Evolutionary conservation across 2,797 vertebrate species (phyloP), one percentile per base, ranked within the genome.

Genomic region (Protosalanx chinensis): DNA sequence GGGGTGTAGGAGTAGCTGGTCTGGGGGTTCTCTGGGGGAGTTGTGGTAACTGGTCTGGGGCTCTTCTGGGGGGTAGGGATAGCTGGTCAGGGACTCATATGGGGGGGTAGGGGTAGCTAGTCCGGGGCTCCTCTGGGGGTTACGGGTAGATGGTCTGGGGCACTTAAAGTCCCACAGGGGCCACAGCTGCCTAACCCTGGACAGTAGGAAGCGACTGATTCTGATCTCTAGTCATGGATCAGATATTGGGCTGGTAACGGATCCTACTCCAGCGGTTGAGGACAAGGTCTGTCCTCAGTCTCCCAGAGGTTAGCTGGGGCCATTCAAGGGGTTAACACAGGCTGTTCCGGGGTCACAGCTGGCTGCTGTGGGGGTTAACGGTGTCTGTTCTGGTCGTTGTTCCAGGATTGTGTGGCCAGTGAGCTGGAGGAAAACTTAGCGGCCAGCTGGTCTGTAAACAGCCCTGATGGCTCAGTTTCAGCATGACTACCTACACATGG

Each of bases 361-460:
- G 37, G 78, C 83, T 84, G 74, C 71, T 79, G 79, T 68, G 76
- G 85, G 66, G 88, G 88, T 90, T 87, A 89, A 89, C 78, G 59
- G 71, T 59, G 82, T 80, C 81, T 76, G 85, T 88, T 89, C 81
- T 85, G 88, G 85, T 89, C 80, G 74, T 71, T 68, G 79, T 79
- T 77, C 75, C 74, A 74, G 94, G 93, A 95, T 94, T 93, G 91
- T 82, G 82, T 79, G 88, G 87, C 90, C 92, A 92, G 86, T 87
- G 91, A 92, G 62, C 89, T 89, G 88, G 88, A 92, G 93, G 90
- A 83, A 92, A 91, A 76, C 81, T 86, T 90, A 90, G 80, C 85
- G 87, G 91, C 94, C 95, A 96, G 93, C 94, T 95, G 93, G 91
- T 91, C 89, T 85, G 91, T 93, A 94, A 92, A 90, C 90, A 90